A percentile compares a stretch with the other conserved stretches of the same genome.
Evolutionary conservation across 2,888 invertebrate genomes (phyloP).

Genomic region (Orchesellides sinensis): DNA sequence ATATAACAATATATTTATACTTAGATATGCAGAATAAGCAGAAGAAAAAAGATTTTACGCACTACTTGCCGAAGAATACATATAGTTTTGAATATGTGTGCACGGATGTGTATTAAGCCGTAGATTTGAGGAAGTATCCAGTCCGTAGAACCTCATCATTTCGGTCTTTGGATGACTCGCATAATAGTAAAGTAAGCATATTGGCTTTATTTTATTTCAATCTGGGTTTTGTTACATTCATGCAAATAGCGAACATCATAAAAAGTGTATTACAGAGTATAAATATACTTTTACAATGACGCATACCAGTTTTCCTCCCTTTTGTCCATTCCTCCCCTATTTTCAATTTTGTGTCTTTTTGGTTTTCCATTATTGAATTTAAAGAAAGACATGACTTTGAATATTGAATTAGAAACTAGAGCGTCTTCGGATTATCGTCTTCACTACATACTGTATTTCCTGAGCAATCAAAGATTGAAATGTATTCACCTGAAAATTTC

Average conservation of each 20-base stretch:
- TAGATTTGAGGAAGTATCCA: background rate
- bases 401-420: too few relatives aligned
- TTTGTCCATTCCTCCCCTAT: background rate
- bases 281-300: too few relatives aligned
- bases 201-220: background rate
- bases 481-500: too few relatives aligned
- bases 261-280: conserved; percentile 8
- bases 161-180: background rate
- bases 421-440: too few relatives aligned
- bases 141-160: background rate
- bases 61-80: background rate
- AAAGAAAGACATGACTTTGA: too few relatives aligned
- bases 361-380: too few relatives aligned
- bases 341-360: too few relatives aligned
- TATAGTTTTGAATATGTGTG: background rate
- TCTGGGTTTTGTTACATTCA: background rate
- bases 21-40: background rate
- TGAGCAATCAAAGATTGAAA: too few relatives aligned
- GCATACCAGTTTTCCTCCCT: background rate
- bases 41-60: background rate
- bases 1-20: background rate
- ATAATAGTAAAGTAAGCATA: background rate
- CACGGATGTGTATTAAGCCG: too few relatives aligned
- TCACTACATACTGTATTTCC: too few relatives aligned
- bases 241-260: background rate